Percentiles rank a stretch among this genome's conserved stretches.
These are phyloP conservation scores for Conops quadrifasciatus DNA, from an alignment of 2,888 invertebrate species.

Conservation along the genomic window DNA sequence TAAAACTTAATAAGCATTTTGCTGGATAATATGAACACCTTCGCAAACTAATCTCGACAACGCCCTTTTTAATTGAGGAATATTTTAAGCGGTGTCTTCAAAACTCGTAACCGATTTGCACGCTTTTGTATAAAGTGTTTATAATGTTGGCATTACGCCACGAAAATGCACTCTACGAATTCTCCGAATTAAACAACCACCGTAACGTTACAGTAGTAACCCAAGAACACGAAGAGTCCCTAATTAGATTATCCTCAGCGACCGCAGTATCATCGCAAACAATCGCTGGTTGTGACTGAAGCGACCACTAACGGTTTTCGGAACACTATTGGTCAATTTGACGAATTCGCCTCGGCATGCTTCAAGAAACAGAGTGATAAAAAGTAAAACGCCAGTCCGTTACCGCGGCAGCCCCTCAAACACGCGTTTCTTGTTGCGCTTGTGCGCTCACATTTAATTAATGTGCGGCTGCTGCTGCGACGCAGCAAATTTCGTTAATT, in stretches of 20 bases:
- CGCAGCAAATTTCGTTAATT: slow-evolving; percentile 24
- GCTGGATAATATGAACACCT: too few species aligned
- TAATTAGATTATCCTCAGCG: slow-evolving; percentile 39
- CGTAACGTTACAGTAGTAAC: too few species aligned
- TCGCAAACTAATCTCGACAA: too few species aligned
- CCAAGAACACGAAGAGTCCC: too few species aligned
- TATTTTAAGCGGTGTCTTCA: too few species aligned
- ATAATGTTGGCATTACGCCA: too few species aligned
- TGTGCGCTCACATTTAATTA: slow-evolving; percentile 16
- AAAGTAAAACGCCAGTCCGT: neutral
- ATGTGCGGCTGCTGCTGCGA: slow-evolving; percentile 17
- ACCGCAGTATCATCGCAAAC: slow-evolving; percentile 58
- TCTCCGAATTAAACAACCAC: too few species aligned
- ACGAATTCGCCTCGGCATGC: slow-evolving; percentile 20
- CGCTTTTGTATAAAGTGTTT: too few species aligned
- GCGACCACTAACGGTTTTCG: slow-evolving; percentile 36
- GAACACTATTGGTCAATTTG: slow-evolving; percentile 5
- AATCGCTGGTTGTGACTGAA: slow-evolving; percentile 54
- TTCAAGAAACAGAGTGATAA: slow-evolving; percentile 2
- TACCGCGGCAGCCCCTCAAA: neutral
- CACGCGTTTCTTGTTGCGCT: slow-evolving; percentile 21
- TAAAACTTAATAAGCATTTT: too few species aligned
- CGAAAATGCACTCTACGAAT: too few species aligned
- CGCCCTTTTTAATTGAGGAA: too few species aligned
- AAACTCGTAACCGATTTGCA: too few species aligned